Conservation (phyloP, 2,797 vertebrate species). For the Pachyuromys duprasi region DNA sequence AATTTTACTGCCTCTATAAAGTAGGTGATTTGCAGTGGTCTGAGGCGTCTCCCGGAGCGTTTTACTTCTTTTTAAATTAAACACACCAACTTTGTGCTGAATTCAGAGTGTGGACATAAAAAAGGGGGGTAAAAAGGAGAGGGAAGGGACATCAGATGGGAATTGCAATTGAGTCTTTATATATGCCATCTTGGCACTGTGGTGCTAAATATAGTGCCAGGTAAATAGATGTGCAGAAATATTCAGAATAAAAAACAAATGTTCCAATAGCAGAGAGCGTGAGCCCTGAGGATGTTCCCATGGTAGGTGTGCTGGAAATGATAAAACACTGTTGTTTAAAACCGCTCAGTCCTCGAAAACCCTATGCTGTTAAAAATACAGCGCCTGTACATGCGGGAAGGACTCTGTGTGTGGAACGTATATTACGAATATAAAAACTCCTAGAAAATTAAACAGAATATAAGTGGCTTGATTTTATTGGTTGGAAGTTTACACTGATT, state of each 20-base stretch:
- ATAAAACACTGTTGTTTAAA: constrained; percentile 88
- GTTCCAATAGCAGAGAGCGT: constrained; percentile 87
- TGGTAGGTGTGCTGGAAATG: constrained; percentile 82
- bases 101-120: constrained; percentile 91
- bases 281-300: constrained; percentile 83
- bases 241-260: constrained; percentile 92
- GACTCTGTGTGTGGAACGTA: constrained; percentile 59
- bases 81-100: constrained; percentile 92
- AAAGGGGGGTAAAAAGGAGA: constrained; percentile 90
- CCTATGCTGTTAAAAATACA: constrained; percentile 85
- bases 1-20: constrained; percentile 93
- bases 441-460: constrained; percentile 76
- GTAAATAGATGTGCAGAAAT: constrained; percentile 91
- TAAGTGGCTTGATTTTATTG: constrained; percentile 73
- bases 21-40: constrained; percentile 91
- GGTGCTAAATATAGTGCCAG: constrained; percentile 89
- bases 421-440: constrained; percentile 69
- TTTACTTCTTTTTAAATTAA: constrained; percentile 94
- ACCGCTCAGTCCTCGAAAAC: constrained; percentile 79
- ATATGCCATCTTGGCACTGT: constrained; percentile 90
- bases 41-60: constrained; percentile 90
- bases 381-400: constrained; percentile 62
- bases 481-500: constrained; percentile 71
- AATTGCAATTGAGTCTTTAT: constrained; percentile 93
- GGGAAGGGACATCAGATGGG: constrained; percentile 92